Evolutionary conservation across 2,888 invertebrate species (phyloP), one percentile per base, ranked within the genome.

Genomic region (Rhodophaea formosa): DNA sequence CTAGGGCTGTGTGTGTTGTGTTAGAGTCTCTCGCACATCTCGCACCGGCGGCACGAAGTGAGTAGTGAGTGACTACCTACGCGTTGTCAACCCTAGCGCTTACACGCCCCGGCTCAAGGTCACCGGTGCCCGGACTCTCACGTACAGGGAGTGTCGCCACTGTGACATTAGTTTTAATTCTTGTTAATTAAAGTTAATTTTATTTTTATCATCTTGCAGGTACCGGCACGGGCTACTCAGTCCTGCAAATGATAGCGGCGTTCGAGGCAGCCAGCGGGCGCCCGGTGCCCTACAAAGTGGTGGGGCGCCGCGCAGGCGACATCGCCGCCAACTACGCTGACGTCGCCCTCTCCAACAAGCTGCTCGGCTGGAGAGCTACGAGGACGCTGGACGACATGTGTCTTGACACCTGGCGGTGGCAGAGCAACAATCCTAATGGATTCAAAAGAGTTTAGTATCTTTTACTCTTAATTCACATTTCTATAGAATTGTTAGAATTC

Each of bases 381-480:
- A 93, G 93, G 75, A 93, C 93, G 60, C 87, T 98, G 5, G 87
- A 93, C 10, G 96, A 96, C 66, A 98, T 98, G 97, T 98, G 98
- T 79, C 84, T 79, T 8, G 97, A 97, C 77, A 93, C 96, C 0
- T 98, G 97, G 97, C 93, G 93, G 56, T 98, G 97, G 97, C 97
- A 98, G 82, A 93, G 94, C 54, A 88, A 89, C 56, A 96, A 98
- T 87, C 97, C 97, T 1, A 92, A 95, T 61, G 97, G 97, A 0
- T 97, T 88, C 51, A 77, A 74, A 52, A 70, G 68, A 65, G 43
- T 10, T 5, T 56, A 54, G 7, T 16, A 8, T 42, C 6, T 23
- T 5, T 23, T 5, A 23, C 23, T 23, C 23, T n/a, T n/a, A n/a
- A n/a, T n/a, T n/a, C n/a, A n/a, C n/a, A n/a, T n/a, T n/a, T n/a